A percentile compares a stretch with the other conserved stretches of the same genome.
Evolutionary conservation across 64 coral and sea anemone genomes (phyloP).

Genomic region (Dendrophyllia cribrosa): DNA sequence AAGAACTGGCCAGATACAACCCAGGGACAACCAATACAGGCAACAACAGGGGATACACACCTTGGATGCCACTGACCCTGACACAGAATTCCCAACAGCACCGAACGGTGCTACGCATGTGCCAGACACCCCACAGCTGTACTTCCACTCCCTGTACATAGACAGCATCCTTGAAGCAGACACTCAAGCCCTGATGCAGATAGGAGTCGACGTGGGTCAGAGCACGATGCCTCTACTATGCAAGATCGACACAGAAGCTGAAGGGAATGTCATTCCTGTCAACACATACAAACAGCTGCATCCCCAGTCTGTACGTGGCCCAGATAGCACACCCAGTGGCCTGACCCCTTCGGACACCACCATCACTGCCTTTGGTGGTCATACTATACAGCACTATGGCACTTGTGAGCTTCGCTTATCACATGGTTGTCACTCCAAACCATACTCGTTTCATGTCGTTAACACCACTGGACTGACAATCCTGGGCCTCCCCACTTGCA

Average conservation of each 20-base stretch:
- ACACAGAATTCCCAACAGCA: too few species aligned
- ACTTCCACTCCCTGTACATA: conserved; percentile 49
- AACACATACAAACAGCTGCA: conserved; percentile 24
- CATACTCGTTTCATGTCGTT: conserved; percentile 47
- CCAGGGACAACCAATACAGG: neutral
- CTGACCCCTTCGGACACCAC: conserved; percentile 3
- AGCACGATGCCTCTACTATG: conserved; percentile 34
- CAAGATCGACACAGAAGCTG: conserved; percentile 65
- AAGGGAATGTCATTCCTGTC: conserved; percentile 47
- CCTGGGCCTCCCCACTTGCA: conserved; percentile 55
- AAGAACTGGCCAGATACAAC: too few species aligned
- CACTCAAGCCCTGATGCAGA: conserved; percentile 36
- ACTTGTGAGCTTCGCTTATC: conserved; percentile 55
- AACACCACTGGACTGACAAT: conserved; percentile 53
- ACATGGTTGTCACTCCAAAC: conserved; percentile 14
- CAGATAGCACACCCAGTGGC: neutral
- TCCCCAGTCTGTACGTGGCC: neutral
- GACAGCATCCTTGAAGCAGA: neutral
- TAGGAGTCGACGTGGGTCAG: conserved; percentile 63
- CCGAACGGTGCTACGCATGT: conserved; percentile 15
- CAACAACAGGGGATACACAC: neutral
- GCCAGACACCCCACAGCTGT: conserved; percentile 25
- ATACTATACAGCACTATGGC: conserved; percentile 59
- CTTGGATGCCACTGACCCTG: too few species aligned
- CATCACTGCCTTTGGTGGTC: conserved; percentile 67